Base-by-base conservation (phyloP, 1,140 invertebrate species). In the Listronotus oregonensis region DNA sequence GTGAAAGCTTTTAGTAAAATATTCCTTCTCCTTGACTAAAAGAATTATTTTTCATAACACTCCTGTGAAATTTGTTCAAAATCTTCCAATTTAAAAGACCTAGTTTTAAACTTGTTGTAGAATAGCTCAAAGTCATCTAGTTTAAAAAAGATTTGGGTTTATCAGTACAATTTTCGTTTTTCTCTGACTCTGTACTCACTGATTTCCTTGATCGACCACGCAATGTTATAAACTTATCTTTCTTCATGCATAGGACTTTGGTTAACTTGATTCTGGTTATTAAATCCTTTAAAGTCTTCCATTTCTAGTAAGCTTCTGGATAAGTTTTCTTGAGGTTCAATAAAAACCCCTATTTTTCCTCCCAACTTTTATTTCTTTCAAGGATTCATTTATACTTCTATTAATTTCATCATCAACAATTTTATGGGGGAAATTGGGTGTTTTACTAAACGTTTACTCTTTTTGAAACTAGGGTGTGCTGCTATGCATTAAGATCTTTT, bases 401-500 rank as follows among this genome's bases (percentile, higher is more conserved):
- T 44, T 47, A 15, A 58, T 14, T 46, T 58, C 44, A 14, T 58
- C 40, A 6, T 46, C 21, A 27, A 50, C 14, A 34, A 10, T 46
- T 3, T 46, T 58, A 6, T 46, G 46, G 10, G 56, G 56, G 56
- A 58, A 11, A 58, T 44, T 9, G 56, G 56, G 7, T 58, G 56
- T 46, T 15, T 37, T 8, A 58, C 10, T 47, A 58, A n/a, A 46
- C 15, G 6, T 11, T 5, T 8, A 8, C 1, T 14, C n/a, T 46
- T 58, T 31, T 58, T 32, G 42, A 18, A 7, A 42, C 56, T 58
- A 58, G 32, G 56, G 56, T 18, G 56, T 58, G 31, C 56, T 58
- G 27, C 42, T 18, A 58, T 58, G 56, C 12, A 58, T 12, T 37
- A 58, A 58, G 6, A 44, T 47, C 14, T 58, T 14, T 32, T 58